A percentile compares a stretch with the other conserved stretches of the same genome.
phyloP scores from a whole-genome alignment of 2,888 invertebrate species.

The Hymenopus coronatus region DNA sequence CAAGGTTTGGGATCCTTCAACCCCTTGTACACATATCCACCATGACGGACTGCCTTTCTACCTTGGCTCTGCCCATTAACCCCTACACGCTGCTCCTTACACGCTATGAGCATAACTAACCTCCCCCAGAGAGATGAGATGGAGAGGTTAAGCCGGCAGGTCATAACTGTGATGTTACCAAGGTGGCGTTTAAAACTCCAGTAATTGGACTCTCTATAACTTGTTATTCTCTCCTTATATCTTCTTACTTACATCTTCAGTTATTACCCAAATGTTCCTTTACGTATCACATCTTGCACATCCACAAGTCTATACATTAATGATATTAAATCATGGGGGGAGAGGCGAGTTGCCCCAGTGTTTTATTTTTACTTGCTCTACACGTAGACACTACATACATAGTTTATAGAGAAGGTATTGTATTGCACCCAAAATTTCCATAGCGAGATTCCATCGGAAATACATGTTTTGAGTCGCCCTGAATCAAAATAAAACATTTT shows the following conservation, averaged over 20 bases:
- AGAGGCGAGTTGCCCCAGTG: no score
- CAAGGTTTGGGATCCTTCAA: not conserved
- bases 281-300: not conserved
- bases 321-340: no score
- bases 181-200: not conserved
- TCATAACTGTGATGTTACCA: not conserved
- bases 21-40: not conserved
- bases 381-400: no score
- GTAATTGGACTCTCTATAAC: not conserved
- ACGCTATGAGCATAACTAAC: conserved; percentile 16
- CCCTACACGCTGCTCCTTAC: conserved; percentile 16
- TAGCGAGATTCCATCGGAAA: no score
- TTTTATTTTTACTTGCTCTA: no score
- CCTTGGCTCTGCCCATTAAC: conserved; percentile 18
- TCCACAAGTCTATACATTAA: no score
- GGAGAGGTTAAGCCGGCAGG: not conserved
- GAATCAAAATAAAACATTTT: no score
- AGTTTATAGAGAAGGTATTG: no score
- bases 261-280: not conserved
- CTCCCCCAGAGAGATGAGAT: conserved; percentile 3
- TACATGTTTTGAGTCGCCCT: no score
- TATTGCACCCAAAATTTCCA: no score
- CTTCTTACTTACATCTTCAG: not conserved
- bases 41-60: not conserved
- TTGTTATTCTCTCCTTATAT: not conserved